Conservation (phyloP, 2,797 vertebrate species). For the Cuculus canorus region DNA sequence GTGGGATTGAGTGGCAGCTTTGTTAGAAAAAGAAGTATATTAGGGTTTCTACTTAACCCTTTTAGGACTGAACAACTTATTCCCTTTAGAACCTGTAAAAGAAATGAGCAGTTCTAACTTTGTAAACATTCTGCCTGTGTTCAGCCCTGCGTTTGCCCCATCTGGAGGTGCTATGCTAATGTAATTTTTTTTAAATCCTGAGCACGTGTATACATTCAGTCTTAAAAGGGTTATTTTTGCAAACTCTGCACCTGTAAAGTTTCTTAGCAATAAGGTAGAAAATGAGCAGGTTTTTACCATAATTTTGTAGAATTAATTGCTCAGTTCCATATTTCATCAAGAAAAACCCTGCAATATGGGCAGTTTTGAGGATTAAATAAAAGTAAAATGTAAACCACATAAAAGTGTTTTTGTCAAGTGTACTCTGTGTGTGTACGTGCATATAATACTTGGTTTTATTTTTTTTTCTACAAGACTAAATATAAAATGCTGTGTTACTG, state of each 20-base stretch:
- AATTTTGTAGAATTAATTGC: constrained; percentile 95
- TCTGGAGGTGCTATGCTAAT: constrained; percentile 74
- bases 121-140: constrained; percentile 62
- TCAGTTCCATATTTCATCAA: constrained; percentile 92
- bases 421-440: constrained; percentile 65
- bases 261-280: constrained; percentile 98
- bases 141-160: constrained; percentile 72
- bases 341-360: constrained; percentile 89
- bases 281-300: constrained; percentile 87
- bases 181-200: constrained; percentile 54
- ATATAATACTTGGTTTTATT: constrained; percentile 16
- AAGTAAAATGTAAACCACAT: constrained; percentile 85
- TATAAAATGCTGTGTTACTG: constrained; percentile 55
- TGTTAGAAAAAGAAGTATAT: constrained; percentile 78
- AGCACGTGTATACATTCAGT: constrained; percentile 80
- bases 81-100: constrained; percentile 59
- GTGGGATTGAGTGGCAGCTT: constrained; percentile 89
- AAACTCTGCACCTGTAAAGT: constrained; percentile 95
- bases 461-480: constrained; percentile 18
- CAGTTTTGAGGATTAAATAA: constrained; percentile 91
- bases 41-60: constrained; percentile 78
- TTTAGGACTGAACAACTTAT: constrained; percentile 77
- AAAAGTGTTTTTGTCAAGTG: constrained; percentile 72
- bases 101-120: constrained; percentile 42
- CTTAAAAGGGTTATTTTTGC: constrained; percentile 91